A percentile compares a stretch with the other conserved stretches of the same genome.
phyloP scores from a whole-genome alignment of 1,140 invertebrate genomes.

The Pemphigus obesinymphae region DNA sequence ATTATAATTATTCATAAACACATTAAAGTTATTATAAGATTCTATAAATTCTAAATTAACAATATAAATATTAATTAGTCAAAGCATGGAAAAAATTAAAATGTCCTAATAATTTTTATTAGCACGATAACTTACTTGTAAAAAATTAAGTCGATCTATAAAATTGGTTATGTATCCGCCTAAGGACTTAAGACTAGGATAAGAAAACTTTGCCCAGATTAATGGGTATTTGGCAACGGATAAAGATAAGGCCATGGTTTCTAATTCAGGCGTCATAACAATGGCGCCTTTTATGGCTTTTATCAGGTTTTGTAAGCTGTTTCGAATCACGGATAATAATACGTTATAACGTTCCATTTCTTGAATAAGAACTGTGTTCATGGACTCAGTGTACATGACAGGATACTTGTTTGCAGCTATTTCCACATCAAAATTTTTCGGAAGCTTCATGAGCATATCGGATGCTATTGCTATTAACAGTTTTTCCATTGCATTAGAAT shows the following conservation, averaged over 20 bases:
- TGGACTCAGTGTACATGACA: conserved; percentile 79
- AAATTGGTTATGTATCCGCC: conserved; percentile 82
- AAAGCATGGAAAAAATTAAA: too few relatives aligned
- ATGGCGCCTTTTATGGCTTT: conserved; percentile 81
- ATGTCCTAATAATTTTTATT: too few relatives aligned
- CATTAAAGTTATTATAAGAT: too few relatives aligned
- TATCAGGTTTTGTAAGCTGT: conserved; percentile 65
- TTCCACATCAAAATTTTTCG: conserved; percentile 69
- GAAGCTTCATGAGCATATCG: conserved; percentile 53
- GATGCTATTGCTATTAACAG: background rate
- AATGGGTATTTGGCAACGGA: conserved; percentile 71
- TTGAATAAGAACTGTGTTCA: conserved; percentile 90
- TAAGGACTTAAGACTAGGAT: conserved; percentile 85
- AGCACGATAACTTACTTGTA: conserved; percentile 52
- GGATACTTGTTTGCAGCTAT: conserved; percentile 66
- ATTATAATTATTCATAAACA: too few relatives aligned
- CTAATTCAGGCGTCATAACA: conserved; percentile 78
- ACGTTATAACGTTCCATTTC: conserved; percentile 88
- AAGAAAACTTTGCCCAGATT: conserved; percentile 76
- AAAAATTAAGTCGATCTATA: conserved; percentile 69
- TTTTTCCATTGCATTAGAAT: background rate
- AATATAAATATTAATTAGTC: too few relatives aligned
- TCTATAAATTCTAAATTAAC: too few relatives aligned
- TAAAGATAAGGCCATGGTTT: conserved; percentile 65
- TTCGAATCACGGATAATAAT: conserved; percentile 62